Evolutionary conservation across 1,140 invertebrate species (phyloP).

Genomic region (Schlechtendalia chinensis): DNA sequence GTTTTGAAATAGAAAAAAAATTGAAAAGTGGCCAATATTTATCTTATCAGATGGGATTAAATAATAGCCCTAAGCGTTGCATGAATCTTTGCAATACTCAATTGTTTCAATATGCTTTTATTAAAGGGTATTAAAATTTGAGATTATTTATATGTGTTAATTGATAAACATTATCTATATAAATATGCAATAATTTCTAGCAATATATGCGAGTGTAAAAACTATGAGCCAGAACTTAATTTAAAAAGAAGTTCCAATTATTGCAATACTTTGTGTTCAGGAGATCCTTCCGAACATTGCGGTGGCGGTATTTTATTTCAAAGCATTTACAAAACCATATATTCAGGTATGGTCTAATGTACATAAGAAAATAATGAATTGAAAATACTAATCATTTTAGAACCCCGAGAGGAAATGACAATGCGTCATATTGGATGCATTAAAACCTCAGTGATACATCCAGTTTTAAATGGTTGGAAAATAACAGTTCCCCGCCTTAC

Average conservation of each 20-base stretch:
- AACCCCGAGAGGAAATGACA: background rate
- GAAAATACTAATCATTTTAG: background rate
- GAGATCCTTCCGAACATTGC: conserved; percentile 50
- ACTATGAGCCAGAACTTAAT: background rate
- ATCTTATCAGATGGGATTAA: conserved; percentile 30
- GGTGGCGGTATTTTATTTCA: conserved; percentile 47
- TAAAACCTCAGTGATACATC: background rate
- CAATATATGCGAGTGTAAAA: background rate
- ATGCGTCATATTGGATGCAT: background rate
- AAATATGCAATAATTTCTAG: background rate
- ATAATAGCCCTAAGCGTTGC: conserved; percentile 51
- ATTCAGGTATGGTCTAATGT: background rate
- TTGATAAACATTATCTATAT: background rate
- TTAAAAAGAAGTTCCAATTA: conserved; percentile 23
- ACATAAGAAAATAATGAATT: too few relatives aligned
- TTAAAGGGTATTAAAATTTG: conserved; percentile 22
- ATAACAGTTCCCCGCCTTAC: background rate
- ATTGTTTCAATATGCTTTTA: background rate
- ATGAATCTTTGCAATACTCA: conserved; percentile 51
- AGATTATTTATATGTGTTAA: background rate
- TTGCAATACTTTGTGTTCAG: conserved; percentile 50
- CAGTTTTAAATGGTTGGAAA: conserved; percentile 5
- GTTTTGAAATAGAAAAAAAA: background rate
- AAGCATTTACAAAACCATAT: conserved; percentile 51
- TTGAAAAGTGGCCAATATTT: background rate